Evolutionary conservation across 2,888 invertebrate species (phyloP).

Genomic region (Cheilosia vulpina): DNA sequence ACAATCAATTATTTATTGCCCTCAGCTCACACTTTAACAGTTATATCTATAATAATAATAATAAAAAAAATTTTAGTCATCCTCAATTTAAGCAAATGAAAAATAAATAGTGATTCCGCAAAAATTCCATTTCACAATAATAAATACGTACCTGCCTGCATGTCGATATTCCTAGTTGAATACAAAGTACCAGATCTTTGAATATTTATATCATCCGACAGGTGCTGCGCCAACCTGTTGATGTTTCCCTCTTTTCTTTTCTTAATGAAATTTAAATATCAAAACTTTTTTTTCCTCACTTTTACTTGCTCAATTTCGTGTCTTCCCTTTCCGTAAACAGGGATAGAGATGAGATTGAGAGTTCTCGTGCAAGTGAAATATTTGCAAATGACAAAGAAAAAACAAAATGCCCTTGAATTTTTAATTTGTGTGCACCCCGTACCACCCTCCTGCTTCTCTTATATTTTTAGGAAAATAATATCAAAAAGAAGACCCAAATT

Average conservation of each 20-base stretch:
- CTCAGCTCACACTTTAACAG: too few relatives aligned
- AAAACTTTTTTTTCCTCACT: slow-evolving; percentile 52
- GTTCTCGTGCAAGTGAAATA: slow-evolving; percentile 44
- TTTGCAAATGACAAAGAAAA: slow-evolving; percentile 36
- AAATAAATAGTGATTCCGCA: neutral
- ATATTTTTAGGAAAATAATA: slow-evolving; percentile 65
- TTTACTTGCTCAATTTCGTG: slow-evolving; percentile 45
- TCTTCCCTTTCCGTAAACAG: neutral
- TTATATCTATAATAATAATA: too few relatives aligned
- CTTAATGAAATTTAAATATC: slow-evolving; percentile 72
- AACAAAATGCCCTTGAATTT: slow-evolving; percentile 73
- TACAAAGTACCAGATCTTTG: slow-evolving; percentile 13
- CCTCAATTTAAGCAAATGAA: too few relatives aligned
- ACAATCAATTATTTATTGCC: too few relatives aligned
- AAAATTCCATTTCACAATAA: neutral
- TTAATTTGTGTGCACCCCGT: slow-evolving; percentile 68
- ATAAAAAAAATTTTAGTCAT: too few relatives aligned
- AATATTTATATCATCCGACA: slow-evolving; percentile 46
- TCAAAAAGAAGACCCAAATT: slow-evolving; percentile 69
- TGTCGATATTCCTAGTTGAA: neutral
- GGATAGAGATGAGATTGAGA: neutral
- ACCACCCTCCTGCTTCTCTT: slow-evolving; percentile 36
- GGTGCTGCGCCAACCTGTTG: slow-evolving; percentile 64
- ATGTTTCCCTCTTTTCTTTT: slow-evolving; percentile 37
- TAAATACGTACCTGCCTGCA: neutral